Conservation (phyloP, 2,888 invertebrate genomes). For the Cheilosia grossa region DNA sequence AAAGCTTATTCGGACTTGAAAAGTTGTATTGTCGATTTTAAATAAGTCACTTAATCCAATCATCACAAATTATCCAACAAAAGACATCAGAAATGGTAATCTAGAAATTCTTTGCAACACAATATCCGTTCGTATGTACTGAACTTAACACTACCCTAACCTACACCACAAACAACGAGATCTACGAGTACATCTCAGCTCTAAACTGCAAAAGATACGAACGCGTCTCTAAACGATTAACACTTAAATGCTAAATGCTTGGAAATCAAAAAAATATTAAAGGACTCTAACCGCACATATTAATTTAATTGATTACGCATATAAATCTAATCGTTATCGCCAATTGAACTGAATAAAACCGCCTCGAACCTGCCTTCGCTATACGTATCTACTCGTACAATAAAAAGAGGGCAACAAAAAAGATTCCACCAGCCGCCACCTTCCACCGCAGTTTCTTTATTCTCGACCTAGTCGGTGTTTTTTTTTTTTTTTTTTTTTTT, state of each 20-base stretch:
- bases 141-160: background rate
- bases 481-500: conserved; percentile 28
- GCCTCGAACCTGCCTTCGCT: conserved; percentile 54
- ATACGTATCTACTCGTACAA: background rate
- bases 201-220: background rate
- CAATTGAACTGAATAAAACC: conserved; percentile 64
- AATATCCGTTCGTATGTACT: no score
- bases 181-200: background rate
- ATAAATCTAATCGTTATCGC: conserved; percentile 61
- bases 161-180: background rate
- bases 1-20: no score
- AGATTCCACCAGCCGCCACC: background rate
- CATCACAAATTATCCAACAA: no score
- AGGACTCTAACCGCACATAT: conserved; percentile 56
- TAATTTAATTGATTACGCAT: conserved; percentile 69
- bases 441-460: conserved; percentile 10
- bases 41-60: no score
- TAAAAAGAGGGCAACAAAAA: conserved; percentile 4
- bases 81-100: no score
- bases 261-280: conserved; percentile 59
- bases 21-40: no score
- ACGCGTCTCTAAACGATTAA: background rate
- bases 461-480: conserved; percentile 3
- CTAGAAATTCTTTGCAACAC: no score
- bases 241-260: conserved; percentile 48